Conservation (phyloP, 2,113 vertebrate genomes). For the Pterocles orientalis region DNA sequence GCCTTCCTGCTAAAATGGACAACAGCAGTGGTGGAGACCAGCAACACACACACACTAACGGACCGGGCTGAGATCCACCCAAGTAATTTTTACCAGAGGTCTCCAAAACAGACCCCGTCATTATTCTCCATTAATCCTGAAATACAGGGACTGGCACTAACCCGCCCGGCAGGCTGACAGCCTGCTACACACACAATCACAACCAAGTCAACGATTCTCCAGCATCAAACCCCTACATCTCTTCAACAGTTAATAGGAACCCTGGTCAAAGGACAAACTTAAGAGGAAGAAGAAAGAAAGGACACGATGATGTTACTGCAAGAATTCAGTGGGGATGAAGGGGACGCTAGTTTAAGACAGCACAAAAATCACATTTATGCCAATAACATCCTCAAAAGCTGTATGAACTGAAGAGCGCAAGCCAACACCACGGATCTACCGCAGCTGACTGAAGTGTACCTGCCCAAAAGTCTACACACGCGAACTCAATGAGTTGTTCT, state of each 20-base stretch:
- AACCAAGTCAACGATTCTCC: not conserved
- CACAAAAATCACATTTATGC: not conserved
- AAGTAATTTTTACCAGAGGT: not conserved
- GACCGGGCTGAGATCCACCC: not conserved
- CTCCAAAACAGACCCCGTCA: not conserved
- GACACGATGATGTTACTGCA: not conserved
- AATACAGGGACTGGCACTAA: rapidly evolving
- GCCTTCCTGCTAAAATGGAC: not conserved
- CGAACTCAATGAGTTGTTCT: not conserved
- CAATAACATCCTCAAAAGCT: not conserved
- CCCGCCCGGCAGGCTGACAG: not conserved
- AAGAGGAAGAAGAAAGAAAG: not conserved
- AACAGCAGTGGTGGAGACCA: not conserved
- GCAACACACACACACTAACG: not conserved
- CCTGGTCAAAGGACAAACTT: not conserved
- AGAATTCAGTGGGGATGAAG: not conserved
- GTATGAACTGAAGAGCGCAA: not conserved
- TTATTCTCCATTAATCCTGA: not conserved
- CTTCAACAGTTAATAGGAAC: not conserved
- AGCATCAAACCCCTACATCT: not conserved
- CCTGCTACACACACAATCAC: not conserved
- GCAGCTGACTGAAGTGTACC: not conserved
- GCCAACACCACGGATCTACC: not conserved
- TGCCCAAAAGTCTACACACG: not conserved
- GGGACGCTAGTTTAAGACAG: not conserved